Evolutionary conservation across 2,888 invertebrate genomes (phyloP), one percentile per base, ranked within the genome.

Genomic region (Chalcis sispes): DNA sequence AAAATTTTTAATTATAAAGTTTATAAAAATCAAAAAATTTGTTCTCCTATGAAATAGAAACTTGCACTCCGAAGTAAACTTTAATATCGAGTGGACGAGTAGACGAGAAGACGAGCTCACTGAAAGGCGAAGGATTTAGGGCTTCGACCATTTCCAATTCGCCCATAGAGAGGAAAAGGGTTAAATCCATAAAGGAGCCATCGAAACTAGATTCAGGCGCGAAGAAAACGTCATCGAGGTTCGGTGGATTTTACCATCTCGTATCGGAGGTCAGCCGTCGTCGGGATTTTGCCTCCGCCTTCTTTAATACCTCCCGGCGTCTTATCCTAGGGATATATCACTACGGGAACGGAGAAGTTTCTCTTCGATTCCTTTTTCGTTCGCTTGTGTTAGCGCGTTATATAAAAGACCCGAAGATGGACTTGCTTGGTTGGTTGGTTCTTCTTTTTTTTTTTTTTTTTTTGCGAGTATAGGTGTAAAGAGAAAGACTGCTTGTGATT

Each of bases 211-310:
- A n/a, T n/a, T n/a, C n/a, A n/a, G n/a, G n/a, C n/a, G 42, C 3
- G 18, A 4, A 15, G 58, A 15, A 20, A 20, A 58, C 42, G 61
- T 64, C 64, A 50, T 50, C 29, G 50, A 18, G 32, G 27, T 18
- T 10, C 46, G n/a, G n/a, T 4, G 72, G 72, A 72, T 72, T 72
- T 72, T 42, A 54, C n/a, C 64, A 29, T 72, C 46, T 61, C 61
- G 32, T 67, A n/a, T 23, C 0, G 23, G 69, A 69, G 59, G 69
- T 69, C 69, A 59, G 48, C 42, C 69, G 10, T 36, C 54, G 25
- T 8, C n/a, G 46, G 46, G 56, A 58, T 70, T 52, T 58, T 61
- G 36, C 48, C 56, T 56, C 56, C 29, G 20, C 36, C 32, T 48
- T 52, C 42, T 72, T 29, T 64, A 62, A 64, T 72, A 72, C 72